Evolutionary conservation across 2,888 invertebrate species (phyloP).

Genomic region (Hetaerina titia): DNA sequence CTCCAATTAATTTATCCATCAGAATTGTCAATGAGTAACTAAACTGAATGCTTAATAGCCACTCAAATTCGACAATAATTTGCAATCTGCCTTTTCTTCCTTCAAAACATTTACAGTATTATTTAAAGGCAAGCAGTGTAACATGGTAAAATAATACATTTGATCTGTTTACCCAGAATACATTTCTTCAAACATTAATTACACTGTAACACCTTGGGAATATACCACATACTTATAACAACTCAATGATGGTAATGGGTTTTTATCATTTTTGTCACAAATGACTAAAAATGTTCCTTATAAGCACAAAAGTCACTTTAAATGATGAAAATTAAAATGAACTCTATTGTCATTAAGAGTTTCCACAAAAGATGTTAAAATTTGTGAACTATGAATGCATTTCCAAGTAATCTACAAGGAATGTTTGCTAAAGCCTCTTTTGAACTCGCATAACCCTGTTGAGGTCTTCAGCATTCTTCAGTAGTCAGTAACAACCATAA

Average conservation of each 20-base stretch:
- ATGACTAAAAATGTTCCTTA: constrained; percentile 65
- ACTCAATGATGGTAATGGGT: constrained; percentile 54
- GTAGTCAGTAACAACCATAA: constrained; percentile 64
- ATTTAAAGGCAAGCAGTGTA: constrained; percentile 67
- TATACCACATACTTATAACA: constrained; percentile 67
- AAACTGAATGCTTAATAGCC: constrained; percentile 61
- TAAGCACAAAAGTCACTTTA: constrained; percentile 65
- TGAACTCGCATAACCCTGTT: constrained; percentile 68
- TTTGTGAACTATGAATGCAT: constrained; percentile 66
- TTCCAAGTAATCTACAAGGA: constrained; percentile 65
- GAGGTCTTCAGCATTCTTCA: constrained; percentile 64
- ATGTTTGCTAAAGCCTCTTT: constrained; percentile 64
- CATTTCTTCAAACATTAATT: constrained; percentile 67
- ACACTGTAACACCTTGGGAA: constrained; percentile 67
- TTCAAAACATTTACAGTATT: constrained; percentile 65
- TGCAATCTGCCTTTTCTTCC: constrained; percentile 66
- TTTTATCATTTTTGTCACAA: constrained; percentile 56
- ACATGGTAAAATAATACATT: constrained; percentile 64
- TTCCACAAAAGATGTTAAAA: constrained; percentile 66
- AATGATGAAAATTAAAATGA: constrained; percentile 62
- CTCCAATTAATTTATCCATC: constrained; percentile 60
- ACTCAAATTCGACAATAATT: constrained; percentile 63
- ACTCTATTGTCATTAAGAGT: constrained; percentile 65
- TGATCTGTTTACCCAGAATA: constrained; percentile 66
- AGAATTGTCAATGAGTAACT: constrained; percentile 47